Evolutionary conservation across 2,113 vertebrate species (phyloP).

Genomic region (Psephotus haematonotus): DNA sequence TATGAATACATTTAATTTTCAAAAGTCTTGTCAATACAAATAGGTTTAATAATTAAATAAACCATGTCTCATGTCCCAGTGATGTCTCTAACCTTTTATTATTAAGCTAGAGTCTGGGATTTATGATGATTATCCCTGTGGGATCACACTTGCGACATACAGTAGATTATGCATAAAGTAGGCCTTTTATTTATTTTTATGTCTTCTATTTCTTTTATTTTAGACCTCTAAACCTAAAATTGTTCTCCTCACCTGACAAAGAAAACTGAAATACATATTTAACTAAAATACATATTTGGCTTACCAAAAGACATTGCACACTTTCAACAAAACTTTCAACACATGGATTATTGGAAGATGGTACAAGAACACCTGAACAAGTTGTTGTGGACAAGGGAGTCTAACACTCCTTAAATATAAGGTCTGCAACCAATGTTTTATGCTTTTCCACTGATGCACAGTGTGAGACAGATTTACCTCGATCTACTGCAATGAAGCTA

Average conservation of each 20-base stretch:
- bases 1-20: neutral
- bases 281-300: neutral
- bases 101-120: neutral
- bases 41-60: neutral
- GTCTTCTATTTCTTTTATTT: neutral
- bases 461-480: neutral
- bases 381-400: neutral
- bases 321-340: neutral
- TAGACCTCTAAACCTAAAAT: neutral
- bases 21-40: neutral
- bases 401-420: neutral
- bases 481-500: neutral
- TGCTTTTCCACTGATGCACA: neutral
- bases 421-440: neutral
- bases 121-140: neutral
- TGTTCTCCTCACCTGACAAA: neutral
- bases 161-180: neutral
- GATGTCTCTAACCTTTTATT: neutral
- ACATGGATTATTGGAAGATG: neutral
- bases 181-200: conserved; percentile 10
- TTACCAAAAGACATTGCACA: neutral
- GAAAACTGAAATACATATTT: neutral
- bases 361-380: neutral
- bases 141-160: neutral
- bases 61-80: neutral